These are phyloP conservation scores for Halocynthia aurantium DNA, from an alignment of 23 tunicate species.

Conservation along the genomic window DNA sequence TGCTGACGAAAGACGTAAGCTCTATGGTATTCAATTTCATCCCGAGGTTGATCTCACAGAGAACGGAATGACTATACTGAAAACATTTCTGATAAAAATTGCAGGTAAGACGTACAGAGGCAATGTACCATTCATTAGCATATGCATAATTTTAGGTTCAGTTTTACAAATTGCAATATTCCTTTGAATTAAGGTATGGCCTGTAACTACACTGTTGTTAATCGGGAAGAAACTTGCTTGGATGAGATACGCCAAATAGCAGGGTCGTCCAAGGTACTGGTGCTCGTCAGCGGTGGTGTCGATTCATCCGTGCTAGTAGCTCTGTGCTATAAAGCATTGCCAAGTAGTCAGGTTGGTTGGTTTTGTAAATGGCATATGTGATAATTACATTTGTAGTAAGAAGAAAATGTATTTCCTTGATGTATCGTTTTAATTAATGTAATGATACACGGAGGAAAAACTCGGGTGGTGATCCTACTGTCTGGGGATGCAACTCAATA, in stretches of 20 bases:
- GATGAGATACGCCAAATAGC: conserved; percentile 39
- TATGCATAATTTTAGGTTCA: neutral
- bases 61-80: conserved; percentile 78
- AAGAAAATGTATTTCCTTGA: too few species aligned
- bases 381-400: neutral
- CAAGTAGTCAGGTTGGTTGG: conserved; percentile 45
- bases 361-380: neutral
- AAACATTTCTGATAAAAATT: conserved; percentile 73
- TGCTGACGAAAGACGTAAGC: conserved; percentile 38
- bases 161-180: neutral
- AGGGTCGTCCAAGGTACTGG: conserved; percentile 75
- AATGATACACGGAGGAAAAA: too few species aligned
- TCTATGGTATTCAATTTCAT: conserved; percentile 98
- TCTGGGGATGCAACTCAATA: too few species aligned
- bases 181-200: conserved; percentile 55
- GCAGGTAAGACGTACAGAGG: conserved; percentile 40
- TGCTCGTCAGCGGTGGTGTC: conserved; percentile 95
- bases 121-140: neutral
- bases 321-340: conserved; percentile 82
- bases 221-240: conserved; percentile 62
- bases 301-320: conserved; percentile 86
- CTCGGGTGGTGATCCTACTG: too few species aligned
- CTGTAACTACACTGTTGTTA: conserved; percentile 54
- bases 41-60: conserved; percentile 97
- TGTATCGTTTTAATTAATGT: too few species aligned